Evolutionary conservation across 30 jellyfish, hydroid and myxozoan genomes (phyloP).

Genomic region (Pseudorhiza aurosa): DNA sequence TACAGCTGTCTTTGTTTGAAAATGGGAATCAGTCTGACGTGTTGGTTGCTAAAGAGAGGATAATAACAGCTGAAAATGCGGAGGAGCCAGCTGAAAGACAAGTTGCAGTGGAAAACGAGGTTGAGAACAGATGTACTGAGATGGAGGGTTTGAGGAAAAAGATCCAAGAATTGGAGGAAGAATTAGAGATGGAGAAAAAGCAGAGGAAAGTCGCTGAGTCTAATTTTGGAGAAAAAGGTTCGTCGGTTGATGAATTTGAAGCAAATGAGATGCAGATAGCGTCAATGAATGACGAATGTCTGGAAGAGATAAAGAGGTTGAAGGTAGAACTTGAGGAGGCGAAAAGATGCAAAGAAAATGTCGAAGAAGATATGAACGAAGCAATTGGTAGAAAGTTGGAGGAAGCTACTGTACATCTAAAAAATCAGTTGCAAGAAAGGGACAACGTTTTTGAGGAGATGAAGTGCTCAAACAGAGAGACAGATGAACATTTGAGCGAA

Average conservation of each 20-base stretch:
- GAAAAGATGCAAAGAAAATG: background rate
- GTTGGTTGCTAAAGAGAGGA: background rate
- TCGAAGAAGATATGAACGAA: background rate
- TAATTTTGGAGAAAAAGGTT: constrained; percentile 47
- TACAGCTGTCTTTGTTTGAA: background rate
- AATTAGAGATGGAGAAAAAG: constrained; percentile 36
- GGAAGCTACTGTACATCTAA: constrained; percentile 2
- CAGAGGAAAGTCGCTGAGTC: constrained; percentile 47
- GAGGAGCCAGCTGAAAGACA: background rate
- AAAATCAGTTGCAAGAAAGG: background rate
- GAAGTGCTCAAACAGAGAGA: background rate
- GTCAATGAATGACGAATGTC: constrained; percentile 29
- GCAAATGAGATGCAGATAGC: constrained; percentile 52
- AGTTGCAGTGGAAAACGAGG: background rate
- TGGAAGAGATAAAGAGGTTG: constrained; percentile 27
- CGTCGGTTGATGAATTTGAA: constrained; percentile 70
- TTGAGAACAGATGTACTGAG: constrained; percentile 17
- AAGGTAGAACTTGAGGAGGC: constrained; percentile 28
- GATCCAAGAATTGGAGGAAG: constrained; percentile 16
- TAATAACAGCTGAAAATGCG: background rate
- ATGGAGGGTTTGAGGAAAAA: background rate
- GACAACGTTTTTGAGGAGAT: background rate
- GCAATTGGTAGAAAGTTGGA: background rate
- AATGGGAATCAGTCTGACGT: background rate
- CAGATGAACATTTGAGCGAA: background rate